phyloP scores from a whole-genome alignment of 2,113 vertebrate species.

The Pomatorhinus ruficollis region DNA sequence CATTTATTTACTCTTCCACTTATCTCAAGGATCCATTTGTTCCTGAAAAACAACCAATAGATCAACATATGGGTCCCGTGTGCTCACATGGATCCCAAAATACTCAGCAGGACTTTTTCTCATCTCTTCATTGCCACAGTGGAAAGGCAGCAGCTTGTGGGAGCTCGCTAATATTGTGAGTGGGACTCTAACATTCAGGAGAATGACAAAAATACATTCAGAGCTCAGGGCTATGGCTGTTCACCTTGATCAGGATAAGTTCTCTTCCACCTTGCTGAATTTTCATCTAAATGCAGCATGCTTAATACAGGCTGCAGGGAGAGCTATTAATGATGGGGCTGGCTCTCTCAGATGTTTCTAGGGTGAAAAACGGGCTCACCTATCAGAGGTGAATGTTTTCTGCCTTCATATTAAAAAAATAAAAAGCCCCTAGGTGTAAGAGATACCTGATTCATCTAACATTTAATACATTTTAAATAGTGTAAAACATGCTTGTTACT shows the following conservation, averaged over 20 bases:
- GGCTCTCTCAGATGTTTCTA: background rate
- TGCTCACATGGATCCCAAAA: background rate
- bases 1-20: background rate
- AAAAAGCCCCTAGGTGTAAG: background rate
- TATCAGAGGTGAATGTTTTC: background rate
- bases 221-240: slow-evolving; percentile 42
- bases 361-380: background rate
- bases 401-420: background rate
- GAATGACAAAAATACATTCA: slow-evolving; percentile 20
- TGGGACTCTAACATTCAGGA: background rate
- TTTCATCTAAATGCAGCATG: slow-evolving; percentile 40
- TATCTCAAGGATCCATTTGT: background rate
- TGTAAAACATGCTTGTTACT: background rate
- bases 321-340: background rate
- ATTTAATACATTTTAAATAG: background rate
- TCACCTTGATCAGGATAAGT: slow-evolving; percentile 56
- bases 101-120: background rate
- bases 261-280: slow-evolving; percentile 42
- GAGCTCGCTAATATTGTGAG: background rate
- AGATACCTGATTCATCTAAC: background rate
- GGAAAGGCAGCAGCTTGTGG: background rate
- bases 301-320: slow-evolving; percentile 17
- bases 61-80: background rate
- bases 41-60: background rate
- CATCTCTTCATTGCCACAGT: background rate